Evolutionary conservation across 2,113 vertebrate genomes (phyloP), one percentile per base, ranked within the genome.

Genomic region (Cacatua alba): DNA sequence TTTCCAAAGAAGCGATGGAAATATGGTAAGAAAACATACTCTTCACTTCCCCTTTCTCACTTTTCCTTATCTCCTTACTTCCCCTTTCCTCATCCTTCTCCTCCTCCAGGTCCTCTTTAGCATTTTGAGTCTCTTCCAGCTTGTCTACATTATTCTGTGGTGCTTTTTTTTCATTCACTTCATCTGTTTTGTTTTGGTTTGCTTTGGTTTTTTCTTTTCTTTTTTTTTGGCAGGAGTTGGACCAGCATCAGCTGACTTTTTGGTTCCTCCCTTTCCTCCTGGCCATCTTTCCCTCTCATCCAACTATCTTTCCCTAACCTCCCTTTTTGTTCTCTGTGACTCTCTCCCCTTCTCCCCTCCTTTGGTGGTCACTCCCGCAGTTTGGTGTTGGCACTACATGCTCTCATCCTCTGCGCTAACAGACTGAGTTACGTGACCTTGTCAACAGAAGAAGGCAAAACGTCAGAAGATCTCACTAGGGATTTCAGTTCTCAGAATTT

Each of bases 81-180:
- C 17, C 23, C 13, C 49, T 39, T 59, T 86, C 43, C 63, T 84
- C 43, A 33, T 51, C 33, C 33, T 86, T 72, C 26, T 84, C 39
- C 55, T 80, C 39, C 35, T 21, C 25, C 9, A 52, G 33, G 59
- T 76, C 31, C 25, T 74, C 76, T 84, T 82, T 43, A 86, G 35
- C 25, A 86, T 74, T 93, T 35, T 82, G 57, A 93, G 20, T 74
- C 23, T 91, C 48, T 78, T 94, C 37, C 78, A 91, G n/a, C 13
- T 29, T 59, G 57, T 77, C 41, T 79, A 24, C 15, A 43, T 84
- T 76, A 69, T 53, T 91, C 33, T 68, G 68, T 51, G 46, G 28
- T 17, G 79, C 37, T 15, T 65, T 82, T 82, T 83, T 53, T 82
- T 53, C 57, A 77, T 51, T 59, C 79, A 72, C 37, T 67, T 95